Conservation (phyloP, 2,888 invertebrate genomes). For the Amphipoea oculea region DNA sequence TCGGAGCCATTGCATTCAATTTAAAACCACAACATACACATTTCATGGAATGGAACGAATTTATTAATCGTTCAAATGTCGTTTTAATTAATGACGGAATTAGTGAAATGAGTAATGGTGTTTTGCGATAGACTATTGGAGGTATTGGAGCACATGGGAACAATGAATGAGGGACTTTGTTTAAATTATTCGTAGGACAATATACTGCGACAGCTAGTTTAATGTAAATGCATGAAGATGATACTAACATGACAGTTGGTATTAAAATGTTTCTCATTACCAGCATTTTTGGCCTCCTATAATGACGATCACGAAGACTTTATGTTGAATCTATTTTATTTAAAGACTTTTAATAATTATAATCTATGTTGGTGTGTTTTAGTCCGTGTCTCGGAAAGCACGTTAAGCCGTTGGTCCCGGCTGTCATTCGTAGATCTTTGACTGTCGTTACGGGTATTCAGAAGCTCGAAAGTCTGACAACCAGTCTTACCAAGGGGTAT, state of each 20-base stretch:
- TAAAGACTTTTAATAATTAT: neutral
- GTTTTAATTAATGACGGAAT: slow-evolving; percentile 54
- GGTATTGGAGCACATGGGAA: slow-evolving; percentile 21
- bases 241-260: neutral
- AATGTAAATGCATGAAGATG: neutral
- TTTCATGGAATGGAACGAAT: slow-evolving; percentile 43
- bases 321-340: neutral
- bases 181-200: neutral
- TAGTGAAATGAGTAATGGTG: slow-evolving; percentile 45
- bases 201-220: neutral
- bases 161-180: slow-evolving; percentile 10
- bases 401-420: no score
- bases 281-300: neutral
- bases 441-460: no score
- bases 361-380: no score
- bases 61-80: slow-evolving; percentile 48
- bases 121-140: slow-evolving; percentile 8
- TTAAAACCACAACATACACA: slow-evolving; percentile 53
- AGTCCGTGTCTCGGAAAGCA: no score
- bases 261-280: neutral
- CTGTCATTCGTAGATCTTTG: no score
- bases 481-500: no score
- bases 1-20: slow-evolving; percentile 54
- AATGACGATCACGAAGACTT: no score
- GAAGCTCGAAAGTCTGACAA: no score